phyloP scores from a whole-genome alignment of 2,888 invertebrate genomes.

The Odontocolon sp. region DNA sequence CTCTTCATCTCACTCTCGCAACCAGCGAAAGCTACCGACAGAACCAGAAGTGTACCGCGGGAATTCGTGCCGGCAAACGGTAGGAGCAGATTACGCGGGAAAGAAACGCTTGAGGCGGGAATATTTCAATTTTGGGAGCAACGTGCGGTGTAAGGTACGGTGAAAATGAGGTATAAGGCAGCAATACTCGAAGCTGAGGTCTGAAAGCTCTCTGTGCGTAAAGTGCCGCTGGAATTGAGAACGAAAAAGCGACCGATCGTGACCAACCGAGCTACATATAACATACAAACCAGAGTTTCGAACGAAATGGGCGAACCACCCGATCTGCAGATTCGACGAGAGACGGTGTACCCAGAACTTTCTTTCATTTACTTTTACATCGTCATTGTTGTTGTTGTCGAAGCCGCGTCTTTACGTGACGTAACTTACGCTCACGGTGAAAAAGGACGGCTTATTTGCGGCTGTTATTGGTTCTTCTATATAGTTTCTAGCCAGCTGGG shows the following conservation, averaged over 20 bases:
- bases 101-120: constrained; percentile 43
- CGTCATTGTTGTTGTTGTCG: background rate
- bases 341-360: no score
- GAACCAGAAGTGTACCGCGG: constrained; percentile 24
- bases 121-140: constrained; percentile 60
- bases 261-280: background rate
- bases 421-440: constrained; percentile 2
- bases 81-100: constrained; percentile 59
- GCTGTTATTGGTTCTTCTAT: background rate
- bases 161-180: background rate
- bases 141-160: background rate
- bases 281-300: background rate
- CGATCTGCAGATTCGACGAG: no score
- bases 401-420: background rate
- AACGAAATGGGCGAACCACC: no score
- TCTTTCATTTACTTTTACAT: background rate
- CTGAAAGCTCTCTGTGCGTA: constrained; percentile 2
- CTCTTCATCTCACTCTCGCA: constrained; percentile 2
- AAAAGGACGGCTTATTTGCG: background rate
- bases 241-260: no score
- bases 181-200: background rate
- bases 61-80: constrained; percentile 52
- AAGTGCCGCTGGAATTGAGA: background rate
- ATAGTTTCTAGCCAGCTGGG: background rate
- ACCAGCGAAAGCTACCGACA: background rate